Evolutionary conservation across 2,888 invertebrate genomes (phyloP).

Genomic region (Melinaea marsaeus): DNA sequence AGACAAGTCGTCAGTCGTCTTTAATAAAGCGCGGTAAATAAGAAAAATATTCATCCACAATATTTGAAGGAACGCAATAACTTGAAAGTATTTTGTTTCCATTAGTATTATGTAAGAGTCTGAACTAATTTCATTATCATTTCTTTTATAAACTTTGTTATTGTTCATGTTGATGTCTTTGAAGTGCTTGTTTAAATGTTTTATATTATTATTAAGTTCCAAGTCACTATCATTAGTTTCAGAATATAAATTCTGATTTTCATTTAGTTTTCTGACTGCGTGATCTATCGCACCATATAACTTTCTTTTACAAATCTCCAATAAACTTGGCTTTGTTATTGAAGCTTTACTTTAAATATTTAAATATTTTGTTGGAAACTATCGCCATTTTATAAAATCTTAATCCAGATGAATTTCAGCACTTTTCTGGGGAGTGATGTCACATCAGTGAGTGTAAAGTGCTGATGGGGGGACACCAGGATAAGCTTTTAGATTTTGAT

Average conservation of each 20-base stretch:
- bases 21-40: slow-evolving; percentile 58
- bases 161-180: slow-evolving; percentile 43
- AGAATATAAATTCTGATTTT: slow-evolving; percentile 40
- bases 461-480: too few species aligned
- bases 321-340: slow-evolving; percentile 52
- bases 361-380: slow-evolving; percentile 48
- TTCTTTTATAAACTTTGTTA: slow-evolving; percentile 33
- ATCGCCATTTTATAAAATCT: slow-evolving; percentile 46
- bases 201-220: slow-evolving; percentile 45
- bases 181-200: slow-evolving; percentile 44
- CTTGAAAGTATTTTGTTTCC: slow-evolving; percentile 15
- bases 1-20: slow-evolving; percentile 52
- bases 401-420: slow-evolving; percentile 47
- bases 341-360: slow-evolving; percentile 40
- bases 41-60: slow-evolving; percentile 49
- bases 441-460: too few species aligned
- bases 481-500: too few species aligned
- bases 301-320: slow-evolving; percentile 56
- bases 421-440: slow-evolving; percentile 32
- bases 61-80: slow-evolving; percentile 50
- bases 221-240: slow-evolving; percentile 36
- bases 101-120: slow-evolving; percentile 10
- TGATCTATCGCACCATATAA: slow-evolving; percentile 48
- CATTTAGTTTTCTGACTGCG: slow-evolving; percentile 45
- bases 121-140: slow-evolving; percentile 26